Evolutionary conservation across 1,140 invertebrate genomes (phyloP).

Genomic region (Tetraneura akinire): DNA sequence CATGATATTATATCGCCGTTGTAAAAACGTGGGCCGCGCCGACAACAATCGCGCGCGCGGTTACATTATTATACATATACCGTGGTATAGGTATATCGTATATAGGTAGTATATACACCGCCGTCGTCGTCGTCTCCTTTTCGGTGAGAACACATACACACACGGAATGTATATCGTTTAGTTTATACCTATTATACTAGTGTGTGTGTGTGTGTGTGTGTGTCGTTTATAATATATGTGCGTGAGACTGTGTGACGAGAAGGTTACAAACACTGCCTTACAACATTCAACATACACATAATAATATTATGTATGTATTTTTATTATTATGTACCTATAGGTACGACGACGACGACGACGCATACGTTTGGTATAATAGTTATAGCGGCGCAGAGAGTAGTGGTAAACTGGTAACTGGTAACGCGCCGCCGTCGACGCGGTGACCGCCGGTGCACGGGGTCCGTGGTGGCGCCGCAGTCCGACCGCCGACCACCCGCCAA

Average conservation of each 20-base stretch:
- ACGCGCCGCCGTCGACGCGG: slow-evolving; percentile 18
- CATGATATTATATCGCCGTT: neutral
- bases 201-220: neutral
- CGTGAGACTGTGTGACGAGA: slow-evolving; percentile 17
- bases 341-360: neutral
- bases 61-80: neutral
- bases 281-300: neutral
- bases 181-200: too few relatives aligned
- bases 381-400: neutral
- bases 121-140: slow-evolving; percentile 21
- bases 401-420: neutral
- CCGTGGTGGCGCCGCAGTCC: slow-evolving; percentile 46
- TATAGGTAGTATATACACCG: neutral
- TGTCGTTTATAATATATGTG: neutral
- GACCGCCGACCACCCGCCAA: slow-evolving; percentile 50
- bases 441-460: slow-evolving; percentile 41
- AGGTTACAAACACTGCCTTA: neutral
- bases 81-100: too few relatives aligned
- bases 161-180: too few relatives aligned
- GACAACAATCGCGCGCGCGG: slow-evolving; percentile 43
- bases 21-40: slow-evolving; percentile 46
- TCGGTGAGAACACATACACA: slow-evolving; percentile 30
- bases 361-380: too few relatives aligned
- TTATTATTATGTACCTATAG: too few relatives aligned
- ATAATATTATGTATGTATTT: neutral